phyloP scores from a whole-genome alignment of 2,888 invertebrate genomes.

The Hypselothyrea guttata region DNA sequence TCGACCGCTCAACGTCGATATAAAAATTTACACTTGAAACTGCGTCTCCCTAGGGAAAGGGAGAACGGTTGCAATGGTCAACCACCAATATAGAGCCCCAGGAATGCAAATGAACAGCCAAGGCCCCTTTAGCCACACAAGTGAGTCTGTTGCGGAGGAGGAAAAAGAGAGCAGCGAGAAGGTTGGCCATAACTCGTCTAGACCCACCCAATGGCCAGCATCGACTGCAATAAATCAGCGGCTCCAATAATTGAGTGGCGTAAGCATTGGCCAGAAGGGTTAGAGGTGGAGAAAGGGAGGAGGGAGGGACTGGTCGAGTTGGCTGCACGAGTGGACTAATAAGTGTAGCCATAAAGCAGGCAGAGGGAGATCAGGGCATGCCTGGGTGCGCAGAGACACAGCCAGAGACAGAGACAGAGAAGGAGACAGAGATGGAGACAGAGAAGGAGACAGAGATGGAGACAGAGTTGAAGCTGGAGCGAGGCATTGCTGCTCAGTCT shows the following conservation, averaged over 20 bases:
- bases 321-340: constrained; percentile 34
- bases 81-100: constrained; percentile 46
- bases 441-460: no score
- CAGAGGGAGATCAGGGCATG: constrained; percentile 48
- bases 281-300: constrained; percentile 20
- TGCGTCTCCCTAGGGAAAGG: constrained; percentile 26
- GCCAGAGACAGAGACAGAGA: not conserved
- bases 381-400: constrained; percentile 1
- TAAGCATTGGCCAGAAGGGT: constrained; percentile 39
- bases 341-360: constrained; percentile 61
- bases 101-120: constrained; percentile 68
- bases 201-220: constrained; percentile 27
- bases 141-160: constrained; percentile 19
- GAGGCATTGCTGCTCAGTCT: constrained; percentile 44
- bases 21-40: constrained; percentile 62
- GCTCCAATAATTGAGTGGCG: constrained; percentile 73
- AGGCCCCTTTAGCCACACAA: constrained; percentile 4
- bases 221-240: constrained; percentile 67
- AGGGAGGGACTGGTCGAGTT: constrained; percentile 4
- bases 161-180: constrained; percentile 26
- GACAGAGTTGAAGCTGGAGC: not conserved
- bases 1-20: constrained; percentile 38
- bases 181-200: constrained; percentile 66
- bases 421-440: not conserved
- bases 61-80: constrained; percentile 44